These are phyloP conservation scores for Atrichornis clamosus DNA, from an alignment of 2,113 vertebrate species.

Conservation along the genomic window DNA sequence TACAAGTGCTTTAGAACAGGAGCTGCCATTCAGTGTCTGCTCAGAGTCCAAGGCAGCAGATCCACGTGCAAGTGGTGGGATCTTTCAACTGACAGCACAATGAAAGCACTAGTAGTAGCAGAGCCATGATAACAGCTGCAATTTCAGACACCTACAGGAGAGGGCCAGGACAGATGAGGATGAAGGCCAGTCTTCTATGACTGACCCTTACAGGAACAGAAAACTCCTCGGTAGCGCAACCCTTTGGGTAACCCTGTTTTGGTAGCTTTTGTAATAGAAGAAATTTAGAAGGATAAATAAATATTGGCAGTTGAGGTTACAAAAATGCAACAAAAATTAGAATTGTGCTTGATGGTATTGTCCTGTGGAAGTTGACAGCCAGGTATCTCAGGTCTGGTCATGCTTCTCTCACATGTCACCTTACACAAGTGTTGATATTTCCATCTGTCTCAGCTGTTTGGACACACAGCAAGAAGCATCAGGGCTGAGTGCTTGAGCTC, in stretches of 20 bases:
- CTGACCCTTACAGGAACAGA: neutral
- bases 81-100: neutral
- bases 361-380: neutral
- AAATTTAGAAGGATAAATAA: neutral
- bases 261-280: neutral
- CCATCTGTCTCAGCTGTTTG: neutral
- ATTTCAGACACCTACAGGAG: neutral
- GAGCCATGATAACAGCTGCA: neutral
- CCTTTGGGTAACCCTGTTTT: neutral
- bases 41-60: neutral
- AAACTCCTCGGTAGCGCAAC: neutral
- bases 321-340: neutral
- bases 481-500: neutral
- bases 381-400: neutral
- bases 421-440: neutral
- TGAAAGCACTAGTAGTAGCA: neutral
- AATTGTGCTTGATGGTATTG: neutral
- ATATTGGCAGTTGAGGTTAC: neutral
- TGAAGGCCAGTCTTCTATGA: neutral
- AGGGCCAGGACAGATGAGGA: neutral
- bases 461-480: neutral
- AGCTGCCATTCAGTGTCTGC: neutral
- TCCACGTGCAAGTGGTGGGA: neutral
- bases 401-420: neutral
- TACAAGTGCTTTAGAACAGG: neutral